Percentiles rank a stretch among this genome's conserved stretches.
Conservation (phyloP, 2,888 invertebrate species). For the Metacarcinus magister region DNA sequence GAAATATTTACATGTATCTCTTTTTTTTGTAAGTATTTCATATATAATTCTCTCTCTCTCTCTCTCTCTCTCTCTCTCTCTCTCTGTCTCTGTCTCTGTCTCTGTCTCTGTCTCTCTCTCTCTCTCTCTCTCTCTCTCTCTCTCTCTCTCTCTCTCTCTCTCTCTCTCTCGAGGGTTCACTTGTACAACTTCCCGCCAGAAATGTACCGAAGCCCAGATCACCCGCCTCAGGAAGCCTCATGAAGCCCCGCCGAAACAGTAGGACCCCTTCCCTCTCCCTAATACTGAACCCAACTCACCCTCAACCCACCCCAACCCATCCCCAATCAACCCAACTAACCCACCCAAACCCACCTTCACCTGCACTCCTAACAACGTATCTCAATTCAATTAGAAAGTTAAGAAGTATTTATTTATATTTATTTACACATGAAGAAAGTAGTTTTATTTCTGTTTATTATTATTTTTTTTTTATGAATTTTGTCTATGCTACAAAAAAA, state of each 20-base stretch:
- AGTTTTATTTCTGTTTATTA: too few species aligned
- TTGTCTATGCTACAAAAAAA: too few species aligned
- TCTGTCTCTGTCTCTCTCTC: background rate
- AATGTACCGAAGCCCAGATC: slow-evolving; percentile 22
- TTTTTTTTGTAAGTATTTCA: background rate
- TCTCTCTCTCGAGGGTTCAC: slow-evolving; percentile 8
- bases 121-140: slow-evolving; percentile 1
- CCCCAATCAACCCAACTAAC: background rate
- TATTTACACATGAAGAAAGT: too few species aligned
- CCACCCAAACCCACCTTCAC: background rate
- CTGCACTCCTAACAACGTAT: background rate
- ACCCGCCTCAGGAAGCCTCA: slow-evolving; percentile 16
- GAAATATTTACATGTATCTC: background rate
- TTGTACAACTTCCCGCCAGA: slow-evolving; percentile 27
- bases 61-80: background rate
- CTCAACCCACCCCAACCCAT: background rate
- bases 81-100: background rate
- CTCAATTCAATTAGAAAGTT: too few species aligned
- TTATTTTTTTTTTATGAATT: too few species aligned
- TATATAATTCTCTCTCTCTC: background rate
- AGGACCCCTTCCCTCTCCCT: background rate
- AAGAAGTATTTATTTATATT: too few species aligned
- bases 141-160: slow-evolving; percentile 46
- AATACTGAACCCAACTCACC: background rate
- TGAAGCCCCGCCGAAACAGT: background rate